Evolutionary conservation across 2,113 vertebrate species (phyloP), one percentile per base, ranked within the genome.

Genomic region (Ctenodactylus gundi): DNA sequence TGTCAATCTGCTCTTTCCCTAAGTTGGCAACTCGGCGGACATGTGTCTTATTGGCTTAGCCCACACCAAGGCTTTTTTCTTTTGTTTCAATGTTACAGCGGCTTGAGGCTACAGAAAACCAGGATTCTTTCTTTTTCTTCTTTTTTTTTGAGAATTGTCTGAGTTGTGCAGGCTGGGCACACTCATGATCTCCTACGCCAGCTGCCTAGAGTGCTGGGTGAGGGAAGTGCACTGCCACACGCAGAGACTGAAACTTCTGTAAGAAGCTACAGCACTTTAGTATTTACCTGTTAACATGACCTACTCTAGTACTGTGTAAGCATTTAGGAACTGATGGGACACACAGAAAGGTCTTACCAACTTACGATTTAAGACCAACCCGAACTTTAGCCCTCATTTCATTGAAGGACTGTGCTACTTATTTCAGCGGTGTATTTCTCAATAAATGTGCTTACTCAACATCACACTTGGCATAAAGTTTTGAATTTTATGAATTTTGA

Each of bases 21-120:
- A 2, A 25, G 10, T 15, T 29, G 75, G 83, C 29, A 23, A 21
- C 1, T 6, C 7, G 17, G n/a, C 25, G 31, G 41, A 3, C 64
- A 21, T 0, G 7, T 8, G 70, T n/a, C 44, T 49, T 36, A 18
- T 6, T 0, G 15, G 31, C 44, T 36, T 0, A 57, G 60, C 1
- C 57, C n/a, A 17, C 8, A 14, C 62, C 7, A 17, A 31, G 60
- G 25, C 34, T 44, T 12, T 70, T 41, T 41, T 44, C 5, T 73
- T 46, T 49, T 31, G 44, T n/a, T n/a, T n/a, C n/a, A n/a, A n/a
- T n/a, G n/a, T n/a, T n/a, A n/a, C n/a, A n/a, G n/a, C n/a, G n/a
- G n/a, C n/a, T n/a, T n/a, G n/a, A n/a, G n/a, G n/a, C n/a, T n/a
- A n/a, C n/a, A n/a, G n/a, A n/a, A n/a, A n/a, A n/a, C n/a, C n/a